Conservation (phyloP, 2,888 invertebrate genomes). For the Tillus elongatus region DNA sequence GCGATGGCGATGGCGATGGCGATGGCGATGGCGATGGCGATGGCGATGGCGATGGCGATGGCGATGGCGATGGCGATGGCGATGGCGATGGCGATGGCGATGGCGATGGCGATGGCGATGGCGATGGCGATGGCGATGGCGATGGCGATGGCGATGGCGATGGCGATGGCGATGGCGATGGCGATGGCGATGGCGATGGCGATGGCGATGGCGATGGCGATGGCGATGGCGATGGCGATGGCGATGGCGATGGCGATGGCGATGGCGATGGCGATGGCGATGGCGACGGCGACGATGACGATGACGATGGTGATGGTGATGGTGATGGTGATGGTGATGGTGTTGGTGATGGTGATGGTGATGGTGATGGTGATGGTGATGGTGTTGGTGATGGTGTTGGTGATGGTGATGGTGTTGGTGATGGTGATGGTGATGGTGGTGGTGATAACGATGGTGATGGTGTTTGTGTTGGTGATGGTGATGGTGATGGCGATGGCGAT, state of each 20-base stretch:
- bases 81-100: background rate
- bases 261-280: background rate
- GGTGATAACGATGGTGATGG: background rate
- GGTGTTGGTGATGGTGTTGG: background rate
- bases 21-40: background rate
- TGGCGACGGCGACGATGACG: background rate
- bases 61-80: background rate
- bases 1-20: background rate
- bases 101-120: background rate
- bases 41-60: background rate
- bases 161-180: background rate
- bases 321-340: background rate
- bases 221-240: background rate
- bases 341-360: background rate
- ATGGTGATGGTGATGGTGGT: background rate
- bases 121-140: background rate
- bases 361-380: background rate
- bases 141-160: background rate
- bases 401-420: conserved; percentile 1
- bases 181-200: background rate
- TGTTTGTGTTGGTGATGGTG: background rate
- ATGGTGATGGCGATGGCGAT: conserved; percentile 1
- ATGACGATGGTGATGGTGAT: background rate
- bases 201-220: background rate
- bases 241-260: background rate